These are phyloP conservation scores for Pocillopora damicornis DNA, from an alignment of 64 coral and sea anemone species.

Conservation along the genomic window DNA sequence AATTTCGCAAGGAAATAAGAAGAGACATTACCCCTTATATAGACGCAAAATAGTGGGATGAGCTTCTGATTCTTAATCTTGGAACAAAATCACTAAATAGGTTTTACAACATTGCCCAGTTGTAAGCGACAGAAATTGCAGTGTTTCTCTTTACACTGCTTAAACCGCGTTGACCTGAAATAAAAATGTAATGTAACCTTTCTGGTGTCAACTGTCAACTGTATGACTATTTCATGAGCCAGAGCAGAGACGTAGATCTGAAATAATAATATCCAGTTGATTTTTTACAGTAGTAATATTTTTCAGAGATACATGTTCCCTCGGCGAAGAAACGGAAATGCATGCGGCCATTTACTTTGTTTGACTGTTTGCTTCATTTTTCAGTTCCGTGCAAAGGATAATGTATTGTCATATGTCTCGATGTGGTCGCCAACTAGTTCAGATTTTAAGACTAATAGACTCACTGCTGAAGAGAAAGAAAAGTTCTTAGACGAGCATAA, in stretches of 20 bases:
- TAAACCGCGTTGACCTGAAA: no score
- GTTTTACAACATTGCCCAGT: no score
- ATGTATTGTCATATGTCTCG: not conserved
- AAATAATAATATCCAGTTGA: no score
- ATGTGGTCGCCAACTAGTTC: not conserved
- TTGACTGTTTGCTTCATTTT: not conserved
- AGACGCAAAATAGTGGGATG: not conserved
- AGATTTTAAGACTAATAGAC: conserved; percentile 24
- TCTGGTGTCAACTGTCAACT: no score
- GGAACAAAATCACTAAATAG: no score
- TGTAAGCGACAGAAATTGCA: no score
- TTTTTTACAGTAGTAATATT: not conserved
- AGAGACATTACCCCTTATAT: not conserved
- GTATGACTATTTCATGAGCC: no score
- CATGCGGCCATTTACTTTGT: not conserved
- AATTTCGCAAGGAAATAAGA: not conserved
- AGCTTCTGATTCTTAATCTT: no score
- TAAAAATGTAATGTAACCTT: no score
- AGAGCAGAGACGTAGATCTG: no score
- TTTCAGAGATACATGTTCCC: not conserved
- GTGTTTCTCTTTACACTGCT: no score
- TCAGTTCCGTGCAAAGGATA: not conserved
- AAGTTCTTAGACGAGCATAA: conserved; percentile 59
- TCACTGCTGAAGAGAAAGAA: conserved; percentile 43
- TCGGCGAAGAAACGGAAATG: not conserved